Evolutionary conservation across 2,797 vertebrate species (phyloP), one percentile per base, ranked within the genome.

Genomic region (Australoheros facetus): DNA sequence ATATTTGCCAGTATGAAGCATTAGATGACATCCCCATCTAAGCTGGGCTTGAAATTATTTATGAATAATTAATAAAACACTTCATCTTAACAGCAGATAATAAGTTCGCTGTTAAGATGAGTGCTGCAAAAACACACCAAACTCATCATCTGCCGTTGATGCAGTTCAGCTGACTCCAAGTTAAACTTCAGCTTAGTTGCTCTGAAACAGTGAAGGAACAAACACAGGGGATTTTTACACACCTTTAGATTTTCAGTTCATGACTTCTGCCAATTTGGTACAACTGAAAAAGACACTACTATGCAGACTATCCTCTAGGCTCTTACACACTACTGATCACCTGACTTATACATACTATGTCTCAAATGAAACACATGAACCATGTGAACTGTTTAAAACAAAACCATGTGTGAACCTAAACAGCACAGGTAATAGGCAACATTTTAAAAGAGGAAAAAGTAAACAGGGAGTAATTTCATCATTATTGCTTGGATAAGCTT

Each of bases 401-500:
- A 76, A 81, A 87, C 6, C 51, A 30, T 30, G 39, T 78, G 66
- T 77, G 64, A 81, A 75, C 12, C 30, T 51, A 69, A 69, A 81
- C 70, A 80, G 77, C 74, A 88, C 77, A 79, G 70, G 56, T 73
- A 81, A 73, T 84, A 78, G 82, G 66, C 83, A 69, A 32, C 26
- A 53, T 69, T 51, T 53, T 53, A 69, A 85, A 81, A 30, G 78
- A 80, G 8, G 45, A 56, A 85, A 74, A 79, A 76, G 56, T 86
- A 78, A 60, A 58, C 66, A 81, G 86, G 89, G 88, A 89, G 74
- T 74, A 48, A 87, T 85, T 83, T 87, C n/a, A 75, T 86, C 76
- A 88, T 94, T 95, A 95, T 95, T 95, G 95, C 95, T 95, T 82
- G 70, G 87, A 88, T 79, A 92, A 92, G 82, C 77, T 86, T 83